These are phyloP conservation scores for Drosophila nigricruria DNA, from an alignment of 2,888 invertebrate genomes.

Conservation along the genomic window DNA sequence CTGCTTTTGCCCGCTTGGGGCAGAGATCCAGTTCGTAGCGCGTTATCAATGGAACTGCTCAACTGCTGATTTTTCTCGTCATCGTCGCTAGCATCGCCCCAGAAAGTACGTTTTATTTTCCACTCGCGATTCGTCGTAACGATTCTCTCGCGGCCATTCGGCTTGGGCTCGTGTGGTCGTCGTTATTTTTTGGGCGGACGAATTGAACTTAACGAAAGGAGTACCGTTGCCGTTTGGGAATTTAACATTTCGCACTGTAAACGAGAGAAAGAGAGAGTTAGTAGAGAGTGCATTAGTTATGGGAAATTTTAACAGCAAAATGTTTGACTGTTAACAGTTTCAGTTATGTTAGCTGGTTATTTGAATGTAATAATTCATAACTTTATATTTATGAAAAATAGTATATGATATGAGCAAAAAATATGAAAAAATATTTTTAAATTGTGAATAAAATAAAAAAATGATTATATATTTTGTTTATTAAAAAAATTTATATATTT, in stretches of 20 bases:
- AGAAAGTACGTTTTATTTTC: constrained; percentile 50
- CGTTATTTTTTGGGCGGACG: constrained; percentile 35
- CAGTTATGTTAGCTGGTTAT: background rate
- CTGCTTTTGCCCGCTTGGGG: constrained; percentile 36
- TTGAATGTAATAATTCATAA: background rate
- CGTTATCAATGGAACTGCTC: constrained; percentile 83
- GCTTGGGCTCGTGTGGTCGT: constrained; percentile 21
- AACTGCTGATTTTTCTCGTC: constrained; percentile 82
- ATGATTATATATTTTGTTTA: no score
- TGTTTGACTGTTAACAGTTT: background rate
- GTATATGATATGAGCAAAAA: no score
- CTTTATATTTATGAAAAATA: no score
- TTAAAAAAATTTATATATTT: background rate
- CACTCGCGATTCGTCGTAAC: constrained; percentile 24
- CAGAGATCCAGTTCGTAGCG: constrained; percentile 82
- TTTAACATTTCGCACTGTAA: background rate
- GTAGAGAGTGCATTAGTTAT: background rate
- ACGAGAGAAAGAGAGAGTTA: background rate
- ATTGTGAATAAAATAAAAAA: no score
- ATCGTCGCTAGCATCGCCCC: constrained; percentile 76
- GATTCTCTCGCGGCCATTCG: constrained; percentile 43
- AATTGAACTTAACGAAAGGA: constrained; percentile 62
- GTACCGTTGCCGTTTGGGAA: background rate
- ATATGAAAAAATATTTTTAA: no score
- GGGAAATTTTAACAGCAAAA: constrained; percentile 16